Evolutionary conservation across 92 coral and sea anemone species (phyloP), one percentile per base, ranked within the genome.

Genomic region (Parazoanthus atlanticus): DNA sequence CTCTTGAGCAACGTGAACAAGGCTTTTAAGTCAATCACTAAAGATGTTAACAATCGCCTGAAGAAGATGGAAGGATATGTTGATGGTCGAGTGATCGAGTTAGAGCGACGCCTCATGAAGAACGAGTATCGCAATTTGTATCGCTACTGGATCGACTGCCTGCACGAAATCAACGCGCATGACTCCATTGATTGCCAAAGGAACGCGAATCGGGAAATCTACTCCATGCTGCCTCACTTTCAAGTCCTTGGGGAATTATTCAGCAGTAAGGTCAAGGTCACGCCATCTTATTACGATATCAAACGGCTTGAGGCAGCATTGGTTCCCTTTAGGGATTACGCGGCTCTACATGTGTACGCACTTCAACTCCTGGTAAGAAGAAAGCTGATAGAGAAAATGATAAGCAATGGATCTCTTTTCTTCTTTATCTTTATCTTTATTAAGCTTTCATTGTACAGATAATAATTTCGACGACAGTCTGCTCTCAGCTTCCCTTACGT

Each of bases 21-120:
- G 36, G 81, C 81, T 10, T 26, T 77, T n/a, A 77, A 40, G 16
- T n/a, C 28, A 23, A 56, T 77, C 16, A 77, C 81, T 6, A 33
- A 77, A n/a, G 81, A 77, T 21, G 81, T 43, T 28, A 77, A 77
- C 56, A 77, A 43, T 77, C 58, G 81, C 21, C 26, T 77, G 81
- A 43, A 38, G 61, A 77, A 43, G 32, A 77, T 77, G 81, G 81
- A 77, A 77, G 81, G 81, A 12, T 74, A 74, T 33, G 78, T 74
- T 32, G 78, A 74, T 74, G 78, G 46, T 6, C 26, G 78, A 74
- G 81, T 77, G 17, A 77, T 77, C 5, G 81, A 77, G 61, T 46
- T 43, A 58, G 81, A 77, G 61, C 52, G 36, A 46, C 81, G 81
- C 41, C 56, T 40, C 28, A 40, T 77, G 81, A 77, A 11, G 21